phyloP scores from a whole-genome alignment of 2,113 vertebrate genomes.

The Psilopogon haemacephalus region DNA sequence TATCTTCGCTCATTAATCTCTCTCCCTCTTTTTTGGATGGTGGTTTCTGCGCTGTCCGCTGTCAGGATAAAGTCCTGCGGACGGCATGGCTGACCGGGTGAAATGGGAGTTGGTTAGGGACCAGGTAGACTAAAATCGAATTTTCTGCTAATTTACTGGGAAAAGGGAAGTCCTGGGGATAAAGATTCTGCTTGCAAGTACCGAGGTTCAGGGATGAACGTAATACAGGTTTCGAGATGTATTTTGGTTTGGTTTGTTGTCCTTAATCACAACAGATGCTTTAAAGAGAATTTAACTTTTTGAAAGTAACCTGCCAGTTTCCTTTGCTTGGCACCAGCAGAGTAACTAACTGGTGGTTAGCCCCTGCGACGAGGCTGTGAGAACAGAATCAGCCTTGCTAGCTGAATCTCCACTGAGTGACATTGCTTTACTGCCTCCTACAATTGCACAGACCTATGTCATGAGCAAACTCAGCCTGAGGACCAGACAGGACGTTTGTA shows the following conservation, averaged over 20 bases:
- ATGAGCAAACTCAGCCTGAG: too few relatives aligned
- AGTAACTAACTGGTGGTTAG: too few relatives aligned
- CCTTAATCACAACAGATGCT: background rate
- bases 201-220: background rate
- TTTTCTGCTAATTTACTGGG: fast-evolving
- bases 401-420: fast-evolving
- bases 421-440: background rate
- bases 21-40: background rate
- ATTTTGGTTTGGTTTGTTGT: background rate
- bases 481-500: background rate
- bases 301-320: fast-evolving
- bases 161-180: background rate
- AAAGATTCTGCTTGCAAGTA: fast-evolving
- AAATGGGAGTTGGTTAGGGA: too few relatives aligned
- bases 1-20: fast-evolving
- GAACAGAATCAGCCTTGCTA: fast-evolving
- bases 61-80: fast-evolving
- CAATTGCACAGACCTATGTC: fast-evolving
- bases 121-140: fast-evolving
- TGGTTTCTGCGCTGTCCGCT: background rate
- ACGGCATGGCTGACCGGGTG: fast-evolving
- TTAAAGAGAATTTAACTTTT: background rate
- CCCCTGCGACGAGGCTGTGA: fast-evolving
- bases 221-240: too few relatives aligned
- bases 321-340: background rate